These are phyloP conservation scores for Leptopilina boulardi DNA, from an alignment of 1,140 invertebrate genomes.

Conservation along the genomic window DNA sequence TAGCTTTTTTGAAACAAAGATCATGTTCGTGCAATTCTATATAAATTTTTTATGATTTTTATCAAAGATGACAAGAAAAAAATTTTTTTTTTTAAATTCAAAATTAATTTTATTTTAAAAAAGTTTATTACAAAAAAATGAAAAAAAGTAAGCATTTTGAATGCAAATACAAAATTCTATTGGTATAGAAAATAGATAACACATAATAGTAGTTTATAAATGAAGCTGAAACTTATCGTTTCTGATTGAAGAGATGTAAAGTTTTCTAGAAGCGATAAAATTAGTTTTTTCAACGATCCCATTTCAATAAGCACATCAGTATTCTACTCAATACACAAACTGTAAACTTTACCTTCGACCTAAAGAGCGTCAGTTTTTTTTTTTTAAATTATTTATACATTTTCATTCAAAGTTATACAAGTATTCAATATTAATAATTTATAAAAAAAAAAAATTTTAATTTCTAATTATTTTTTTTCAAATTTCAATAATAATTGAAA, in stretches of 20 bases:
- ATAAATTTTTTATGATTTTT: too few species aligned
- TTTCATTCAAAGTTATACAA: conserved; percentile 7
- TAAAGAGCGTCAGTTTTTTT: not conserved
- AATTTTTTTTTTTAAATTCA: too few species aligned
- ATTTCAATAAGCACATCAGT: conserved; percentile 4
- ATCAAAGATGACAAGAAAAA: too few species aligned
- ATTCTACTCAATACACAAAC: not conserved
- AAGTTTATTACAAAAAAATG: too few species aligned
- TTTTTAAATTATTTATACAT: not conserved
- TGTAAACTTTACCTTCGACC: conserved; percentile 2
- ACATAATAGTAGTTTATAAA: not conserved
- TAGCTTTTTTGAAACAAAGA: conserved; percentile 62
- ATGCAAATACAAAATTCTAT: too few species aligned
- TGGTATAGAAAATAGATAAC: not conserved
- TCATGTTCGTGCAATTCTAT: too few species aligned
- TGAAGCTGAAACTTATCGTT: not conserved
- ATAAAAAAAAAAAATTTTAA: too few species aligned
- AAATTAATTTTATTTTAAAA: too few species aligned
- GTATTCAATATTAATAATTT: not conserved
- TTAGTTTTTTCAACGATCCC: not conserved
- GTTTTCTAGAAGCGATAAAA: conserved; percentile 28
- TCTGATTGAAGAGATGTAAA: conserved; percentile 8
- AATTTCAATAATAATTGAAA: too few species aligned
- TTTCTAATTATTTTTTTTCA: too few species aligned
- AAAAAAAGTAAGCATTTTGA: too few species aligned